Evolutionary conservation across 2,797 vertebrate species (phyloP).

Genomic region (Falco peregrinus): DNA sequence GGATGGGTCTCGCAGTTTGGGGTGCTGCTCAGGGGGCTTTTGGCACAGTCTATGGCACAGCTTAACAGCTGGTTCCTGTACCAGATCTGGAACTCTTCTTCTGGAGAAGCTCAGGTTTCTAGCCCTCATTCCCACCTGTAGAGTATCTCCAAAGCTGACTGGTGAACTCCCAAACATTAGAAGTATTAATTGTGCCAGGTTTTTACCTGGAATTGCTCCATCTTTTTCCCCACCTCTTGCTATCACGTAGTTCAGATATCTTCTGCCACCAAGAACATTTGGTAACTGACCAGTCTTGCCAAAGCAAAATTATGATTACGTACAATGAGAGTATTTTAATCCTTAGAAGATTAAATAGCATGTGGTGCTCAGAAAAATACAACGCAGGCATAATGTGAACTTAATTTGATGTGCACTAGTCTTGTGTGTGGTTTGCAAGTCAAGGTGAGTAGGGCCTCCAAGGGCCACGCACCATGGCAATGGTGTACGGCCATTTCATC

Average conservation of each 20-base stretch:
- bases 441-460: not conserved
- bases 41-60: not conserved
- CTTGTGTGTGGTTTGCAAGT: not conserved
- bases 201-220: not conserved
- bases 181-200: not conserved
- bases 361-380: not conserved
- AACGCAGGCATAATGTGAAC: not conserved
- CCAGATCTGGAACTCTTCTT: not conserved
- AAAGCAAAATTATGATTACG: not conserved
- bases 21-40: not conserved
- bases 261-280: not conserved
- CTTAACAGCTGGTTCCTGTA: not conserved
- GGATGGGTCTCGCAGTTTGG: rapidly evolving
- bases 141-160: not conserved
- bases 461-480: not conserved
- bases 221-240: not conserved
- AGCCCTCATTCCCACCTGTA: not conserved
- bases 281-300: not conserved
- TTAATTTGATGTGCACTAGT: not conserved
- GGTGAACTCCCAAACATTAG: not conserved
- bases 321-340: not conserved
- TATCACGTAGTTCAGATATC: not conserved
- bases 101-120: not conserved
- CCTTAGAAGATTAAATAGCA: not conserved
- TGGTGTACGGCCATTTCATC: not conserved